Percentiles rank a stretch among this genome's conserved stretches.
phyloP scores from a whole-genome alignment of 2,888 invertebrate species.

The Zygothrica quintamaculata region DNA sequence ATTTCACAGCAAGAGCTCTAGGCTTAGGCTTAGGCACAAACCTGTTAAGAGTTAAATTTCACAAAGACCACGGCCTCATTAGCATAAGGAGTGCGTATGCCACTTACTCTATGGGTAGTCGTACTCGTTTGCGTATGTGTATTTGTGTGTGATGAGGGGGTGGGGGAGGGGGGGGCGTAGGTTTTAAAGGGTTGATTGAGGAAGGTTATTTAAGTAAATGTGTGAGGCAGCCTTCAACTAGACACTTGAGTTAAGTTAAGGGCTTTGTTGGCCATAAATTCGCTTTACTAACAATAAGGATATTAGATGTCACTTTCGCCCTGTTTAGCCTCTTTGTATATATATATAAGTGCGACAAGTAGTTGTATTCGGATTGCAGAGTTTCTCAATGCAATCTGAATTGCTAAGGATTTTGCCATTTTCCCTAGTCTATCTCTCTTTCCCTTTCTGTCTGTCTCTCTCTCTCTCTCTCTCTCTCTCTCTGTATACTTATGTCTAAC shows the following conservation, averaged over 20 bases:
- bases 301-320: constrained; percentile 73
- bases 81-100: constrained; percentile 35
- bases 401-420: constrained; percentile 41
- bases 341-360: neutral
- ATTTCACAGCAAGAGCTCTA: constrained; percentile 21
- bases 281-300: constrained; percentile 75
- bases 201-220: too few species aligned
- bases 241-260: constrained; percentile 62
- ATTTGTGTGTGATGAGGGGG: too few species aligned
- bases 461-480: too few species aligned
- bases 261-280: constrained; percentile 77
- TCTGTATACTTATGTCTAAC: neutral
- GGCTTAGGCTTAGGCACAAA: constrained; percentile 9
- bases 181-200: constrained; percentile 50
- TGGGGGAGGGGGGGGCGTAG: too few species aligned
- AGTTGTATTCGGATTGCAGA: constrained; percentile 15
- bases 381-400: constrained; percentile 63
- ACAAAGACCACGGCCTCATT: constrained; percentile 41
- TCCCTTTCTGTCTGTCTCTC: too few species aligned
- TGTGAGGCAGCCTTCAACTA: constrained; percentile 27
- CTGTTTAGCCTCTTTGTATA: constrained; percentile 45
- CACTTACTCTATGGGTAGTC: too few species aligned
- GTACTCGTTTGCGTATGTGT: too few species aligned
- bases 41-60: constrained; percentile 42
- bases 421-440: too few species aligned